Conservation (phyloP, 2,888 invertebrate genomes). For the Aphodius granarius region DNA sequence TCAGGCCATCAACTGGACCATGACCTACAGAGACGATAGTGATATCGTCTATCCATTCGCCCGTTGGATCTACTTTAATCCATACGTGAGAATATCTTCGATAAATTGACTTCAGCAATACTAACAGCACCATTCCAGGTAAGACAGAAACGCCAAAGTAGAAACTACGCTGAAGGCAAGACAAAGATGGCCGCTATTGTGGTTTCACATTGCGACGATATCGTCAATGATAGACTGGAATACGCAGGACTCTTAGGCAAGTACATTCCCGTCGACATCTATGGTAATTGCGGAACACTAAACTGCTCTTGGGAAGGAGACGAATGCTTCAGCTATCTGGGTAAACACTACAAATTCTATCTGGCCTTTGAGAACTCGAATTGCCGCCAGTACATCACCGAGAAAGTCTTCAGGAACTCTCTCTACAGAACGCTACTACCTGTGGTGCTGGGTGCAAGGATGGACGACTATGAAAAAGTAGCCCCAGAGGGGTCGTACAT, state of each 20-base stretch:
- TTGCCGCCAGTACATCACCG: slow-evolving; percentile 10
- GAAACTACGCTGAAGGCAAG: background rate
- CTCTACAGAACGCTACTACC: background rate
- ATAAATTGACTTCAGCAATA: no score
- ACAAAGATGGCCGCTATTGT: background rate
- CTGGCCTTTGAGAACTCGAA: slow-evolving; percentile 11
- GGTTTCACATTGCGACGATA: background rate
- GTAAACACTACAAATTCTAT: slow-evolving; percentile 7
- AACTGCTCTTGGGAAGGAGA: background rate
- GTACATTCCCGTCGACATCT: background rate
- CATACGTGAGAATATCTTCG: slow-evolving; percentile 41
- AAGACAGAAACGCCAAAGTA: background rate
- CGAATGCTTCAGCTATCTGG: background rate
- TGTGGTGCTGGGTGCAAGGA: background rate
- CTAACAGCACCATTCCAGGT: no score
- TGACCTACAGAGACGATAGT: slow-evolving; percentile 87
- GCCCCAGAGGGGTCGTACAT: background rate
- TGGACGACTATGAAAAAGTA: background rate
- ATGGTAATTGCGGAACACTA: background rate
- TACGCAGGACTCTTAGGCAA: background rate
- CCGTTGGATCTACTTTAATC: slow-evolving; percentile 81
- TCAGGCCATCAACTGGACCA: slow-evolving; percentile 81
- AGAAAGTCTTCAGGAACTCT: slow-evolving; percentile 5
- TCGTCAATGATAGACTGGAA: background rate
- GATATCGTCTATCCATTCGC: slow-evolving; percentile 93